Evolutionary conservation across 2,113 vertebrate genomes (phyloP), one percentile per base, ranked within the genome.

Genomic region (Barbus barbus): DNA sequence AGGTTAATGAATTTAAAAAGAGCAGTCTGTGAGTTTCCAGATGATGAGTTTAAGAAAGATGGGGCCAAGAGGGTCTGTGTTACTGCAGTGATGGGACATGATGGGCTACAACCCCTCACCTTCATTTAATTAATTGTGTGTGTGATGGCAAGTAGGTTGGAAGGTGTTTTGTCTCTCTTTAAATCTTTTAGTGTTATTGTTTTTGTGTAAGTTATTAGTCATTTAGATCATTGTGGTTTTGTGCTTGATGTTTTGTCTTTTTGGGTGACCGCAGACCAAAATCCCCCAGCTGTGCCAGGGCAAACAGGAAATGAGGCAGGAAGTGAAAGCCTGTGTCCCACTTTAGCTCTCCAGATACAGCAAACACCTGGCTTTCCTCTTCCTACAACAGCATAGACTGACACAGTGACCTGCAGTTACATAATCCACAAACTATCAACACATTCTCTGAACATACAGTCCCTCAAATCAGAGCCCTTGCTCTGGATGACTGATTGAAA

Each of bases 281-380:
- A 20, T 87, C 26, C 53, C 65, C 65, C 61, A 73, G 78, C 28
- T 82, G 79, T 74, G 20, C 18, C 3, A 65, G 41, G 28, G 63
- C 83, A 86, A 86, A 89, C 88, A 88, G 88, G 88, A 89, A 87
- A 78, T 48, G 16, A 60, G 36, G 41, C 86, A 77, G 84, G 86
- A 89, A 89, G 76, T 81, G 22, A 5, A 44, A 81, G 74, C 31
- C 16, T 86, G 80, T 79, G 82, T 82, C 63, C 78, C 67, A 51
- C 80, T 88, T 86, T 87, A 78, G 83, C 73, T 61, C 33, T 84
- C 83, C 28, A 65, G 18, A 77, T 85, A 73, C 53, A 86, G 44
- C 78, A 90, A 88, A 87, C 71, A 83, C 82, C n/a, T 84, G 60
- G 33, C 75, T 84, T 90, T 90, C 87, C 87, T 90, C 84, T 88